Evolutionary conservation across 2,888 invertebrate species (phyloP).

Genomic region (Iselma pallidipennis): DNA sequence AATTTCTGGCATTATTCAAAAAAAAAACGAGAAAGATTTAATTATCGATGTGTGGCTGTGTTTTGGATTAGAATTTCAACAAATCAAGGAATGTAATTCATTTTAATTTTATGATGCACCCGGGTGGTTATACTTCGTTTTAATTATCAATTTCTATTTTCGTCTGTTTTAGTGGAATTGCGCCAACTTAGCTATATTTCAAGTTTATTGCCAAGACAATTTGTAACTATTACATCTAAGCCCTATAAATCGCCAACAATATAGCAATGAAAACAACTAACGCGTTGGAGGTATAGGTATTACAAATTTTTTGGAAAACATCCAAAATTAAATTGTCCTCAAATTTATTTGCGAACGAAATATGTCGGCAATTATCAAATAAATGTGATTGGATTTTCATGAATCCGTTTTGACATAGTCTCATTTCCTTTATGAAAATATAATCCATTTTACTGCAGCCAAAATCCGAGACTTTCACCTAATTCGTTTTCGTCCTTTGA

Average conservation of each 20-base stretch:
- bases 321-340: conserved; percentile 9
- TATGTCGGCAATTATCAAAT: conserved; percentile 1
- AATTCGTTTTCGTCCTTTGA: conserved; percentile 32
- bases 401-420: conserved; percentile 31
- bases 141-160: conserved; percentile 28
- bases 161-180: conserved; percentile 20
- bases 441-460: conserved; percentile 28
- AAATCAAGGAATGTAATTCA: background rate
- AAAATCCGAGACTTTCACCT: conserved; percentile 25
- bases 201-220: conserved; percentile 42
- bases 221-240: conserved; percentile 42
- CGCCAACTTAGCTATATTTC: conserved; percentile 30
- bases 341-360: background rate
- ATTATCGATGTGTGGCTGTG: no score
- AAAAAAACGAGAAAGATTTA: no score
- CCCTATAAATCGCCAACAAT: conserved; percentile 40
- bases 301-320: conserved; percentile 10
- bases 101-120: background rate
- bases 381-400: conserved; percentile 10
- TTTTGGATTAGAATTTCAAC: no score
- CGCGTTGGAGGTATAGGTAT: conserved; percentile 5
- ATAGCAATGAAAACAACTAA: conserved; percentile 39
- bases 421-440: conserved; percentile 33
- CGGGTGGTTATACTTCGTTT: conserved; percentile 9
- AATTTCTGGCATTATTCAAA: no score